phyloP scores from a whole-genome alignment of 1,140 invertebrate species.

The Branchinecta lynchi region DNA sequence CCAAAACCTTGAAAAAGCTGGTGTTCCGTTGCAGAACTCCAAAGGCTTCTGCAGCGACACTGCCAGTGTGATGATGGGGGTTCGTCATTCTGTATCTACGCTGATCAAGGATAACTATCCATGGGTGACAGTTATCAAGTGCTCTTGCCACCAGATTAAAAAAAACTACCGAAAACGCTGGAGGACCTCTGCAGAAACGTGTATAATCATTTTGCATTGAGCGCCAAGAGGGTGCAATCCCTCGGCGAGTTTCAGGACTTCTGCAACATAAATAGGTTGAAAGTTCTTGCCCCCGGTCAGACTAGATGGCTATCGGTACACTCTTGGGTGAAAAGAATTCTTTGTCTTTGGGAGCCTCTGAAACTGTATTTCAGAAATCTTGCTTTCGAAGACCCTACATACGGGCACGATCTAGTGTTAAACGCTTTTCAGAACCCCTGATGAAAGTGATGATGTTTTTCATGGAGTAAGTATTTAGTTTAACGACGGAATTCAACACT shows the following conservation, averaged over 20 bases:
- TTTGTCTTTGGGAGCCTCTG: slow-evolving; percentile 29
- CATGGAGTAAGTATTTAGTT: slow-evolving; percentile 26
- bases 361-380: slow-evolving; percentile 28
- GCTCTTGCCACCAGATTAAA: slow-evolving; percentile 21
- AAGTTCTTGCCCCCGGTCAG: slow-evolving; percentile 29
- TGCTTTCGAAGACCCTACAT: slow-evolving; percentile 28
- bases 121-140: slow-evolving; percentile 20
- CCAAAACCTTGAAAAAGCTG: background rate
- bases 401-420: slow-evolving; percentile 28
- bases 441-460: slow-evolving; percentile 28
- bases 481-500: slow-evolving; percentile 27
- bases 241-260: slow-evolving; percentile 21
- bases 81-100: slow-evolving; percentile 27
- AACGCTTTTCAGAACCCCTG: slow-evolving; percentile 27
- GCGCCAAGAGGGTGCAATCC: slow-evolving; percentile 17
- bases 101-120: slow-evolving; percentile 23
- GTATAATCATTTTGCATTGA: slow-evolving; percentile 20
- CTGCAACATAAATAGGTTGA: slow-evolving; percentile 17
- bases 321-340: slow-evolving; percentile 28
- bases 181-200: slow-evolving; percentile 21
- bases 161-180: slow-evolving; percentile 20
- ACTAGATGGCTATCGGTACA: slow-evolving; percentile 30
- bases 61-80: slow-evolving; percentile 29
- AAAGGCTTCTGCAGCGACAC: slow-evolving; percentile 30
- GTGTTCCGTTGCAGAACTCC: slow-evolving; percentile 25